Conservation (phyloP, 1,140 invertebrate genomes). For the Phortica variegata region DNA sequence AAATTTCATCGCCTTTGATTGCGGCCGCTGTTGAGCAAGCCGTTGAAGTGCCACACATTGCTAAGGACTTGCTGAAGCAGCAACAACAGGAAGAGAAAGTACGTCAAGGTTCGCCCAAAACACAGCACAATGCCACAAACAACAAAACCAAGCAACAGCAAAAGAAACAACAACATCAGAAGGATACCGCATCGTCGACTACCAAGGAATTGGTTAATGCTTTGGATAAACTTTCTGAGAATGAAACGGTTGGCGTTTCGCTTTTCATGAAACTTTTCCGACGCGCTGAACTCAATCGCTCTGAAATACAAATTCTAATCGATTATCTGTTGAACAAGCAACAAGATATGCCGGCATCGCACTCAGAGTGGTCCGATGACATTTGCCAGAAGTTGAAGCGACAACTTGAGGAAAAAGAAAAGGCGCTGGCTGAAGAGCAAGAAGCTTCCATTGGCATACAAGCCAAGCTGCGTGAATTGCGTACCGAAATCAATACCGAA, state of each 20-base stretch:
- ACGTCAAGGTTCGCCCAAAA: slow-evolving; percentile 44
- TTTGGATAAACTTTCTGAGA: slow-evolving; percentile 41
- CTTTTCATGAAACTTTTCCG: slow-evolving; percentile 73
- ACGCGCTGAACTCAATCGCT: slow-evolving; percentile 76
- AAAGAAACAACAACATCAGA: slow-evolving; percentile 37
- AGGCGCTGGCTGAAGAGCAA: slow-evolving; percentile 70
- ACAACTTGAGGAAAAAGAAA: slow-evolving; percentile 80
- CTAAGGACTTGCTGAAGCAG: slow-evolving; percentile 44
- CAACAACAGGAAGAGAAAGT: slow-evolving; percentile 53
- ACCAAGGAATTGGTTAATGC: slow-evolving; percentile 41
- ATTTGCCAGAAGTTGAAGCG: slow-evolving; percentile 82
- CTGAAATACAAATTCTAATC: slow-evolving; percentile 84
- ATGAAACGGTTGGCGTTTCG: slow-evolving; percentile 59
- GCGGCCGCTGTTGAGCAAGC: slow-evolving; percentile 27
- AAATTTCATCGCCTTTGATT: slow-evolving; percentile 1
- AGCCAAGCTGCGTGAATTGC: slow-evolving; percentile 75
- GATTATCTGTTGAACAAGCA: slow-evolving; percentile 85
- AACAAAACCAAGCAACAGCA: slow-evolving; percentile 38
- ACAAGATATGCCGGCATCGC: slow-evolving; percentile 70
- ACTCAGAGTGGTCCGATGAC: slow-evolving; percentile 86
- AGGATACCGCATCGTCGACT: slow-evolving; percentile 33
- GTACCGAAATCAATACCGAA: slow-evolving; percentile 70
- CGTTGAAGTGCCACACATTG: slow-evolving; percentile 21
- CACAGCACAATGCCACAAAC: slow-evolving; percentile 27
- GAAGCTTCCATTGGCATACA: slow-evolving; percentile 70